A percentile compares a stretch with the other conserved stretches of the same genome.
Conservation (phyloP, 2,797 vertebrate species). For the Sebastes variabilis region DNA sequence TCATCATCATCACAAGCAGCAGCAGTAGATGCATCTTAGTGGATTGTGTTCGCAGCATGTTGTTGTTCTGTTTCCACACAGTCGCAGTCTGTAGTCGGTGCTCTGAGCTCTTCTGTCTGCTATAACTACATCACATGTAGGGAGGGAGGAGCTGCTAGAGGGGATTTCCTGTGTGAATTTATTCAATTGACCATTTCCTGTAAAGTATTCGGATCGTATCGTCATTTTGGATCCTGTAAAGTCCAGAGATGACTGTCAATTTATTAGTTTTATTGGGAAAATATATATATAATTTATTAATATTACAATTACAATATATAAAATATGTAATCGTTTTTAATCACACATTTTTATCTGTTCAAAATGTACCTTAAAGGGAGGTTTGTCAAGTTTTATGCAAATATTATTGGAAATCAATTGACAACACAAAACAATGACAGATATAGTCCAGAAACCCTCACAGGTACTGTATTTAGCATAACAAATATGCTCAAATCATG, state of each 20-base stretch:
- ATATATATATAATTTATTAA: too few species aligned
- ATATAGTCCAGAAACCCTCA: too few species aligned
- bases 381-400: too few species aligned
- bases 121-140: rapidly evolving
- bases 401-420: too few species aligned
- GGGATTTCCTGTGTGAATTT: conserved; percentile 1
- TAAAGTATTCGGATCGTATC: neutral
- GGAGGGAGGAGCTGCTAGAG: neutral
- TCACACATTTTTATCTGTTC: too few species aligned
- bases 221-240: neutral
- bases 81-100: rapidly evolving
- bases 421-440: too few species aligned
- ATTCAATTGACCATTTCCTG: conserved; percentile 35
- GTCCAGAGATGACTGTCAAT: neutral
- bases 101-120: neutral
- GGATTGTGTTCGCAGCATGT: neutral
- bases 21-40: neutral
- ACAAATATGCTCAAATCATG: too few species aligned
- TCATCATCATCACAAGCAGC: rapidly evolving
- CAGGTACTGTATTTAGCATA: too few species aligned
- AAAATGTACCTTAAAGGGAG: too few species aligned
- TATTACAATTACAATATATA: too few species aligned
- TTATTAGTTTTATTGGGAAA: too few species aligned
- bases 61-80: neutral
- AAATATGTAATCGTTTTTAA: too few species aligned